These are phyloP conservation scores for Climacteris rufus DNA, from an alignment of 2,113 vertebrate genomes.

Conservation along the genomic window DNA sequence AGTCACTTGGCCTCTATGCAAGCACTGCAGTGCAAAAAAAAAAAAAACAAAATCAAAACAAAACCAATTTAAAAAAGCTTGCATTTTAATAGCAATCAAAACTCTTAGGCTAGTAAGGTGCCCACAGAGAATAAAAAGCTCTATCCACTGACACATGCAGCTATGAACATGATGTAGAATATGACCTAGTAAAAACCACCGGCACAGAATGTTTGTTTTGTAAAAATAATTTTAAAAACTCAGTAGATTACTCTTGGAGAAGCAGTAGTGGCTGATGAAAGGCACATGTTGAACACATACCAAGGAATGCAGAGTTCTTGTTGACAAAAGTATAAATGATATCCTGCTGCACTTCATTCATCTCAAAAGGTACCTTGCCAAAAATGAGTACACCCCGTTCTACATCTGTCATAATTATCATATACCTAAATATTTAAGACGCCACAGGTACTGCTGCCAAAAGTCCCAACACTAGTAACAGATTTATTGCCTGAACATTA, in stretches of 20 bases:
- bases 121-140: background rate
- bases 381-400: background rate
- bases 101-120: background rate
- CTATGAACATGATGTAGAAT: background rate
- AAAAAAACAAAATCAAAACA: background rate
- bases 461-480: background rate
- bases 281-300: rapidly evolving
- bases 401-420: background rate
- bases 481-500: background rate
- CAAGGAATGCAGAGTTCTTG: background rate
- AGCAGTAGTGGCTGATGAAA: background rate
- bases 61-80: background rate
- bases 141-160: background rate
- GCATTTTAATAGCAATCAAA: background rate
- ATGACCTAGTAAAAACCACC: background rate
- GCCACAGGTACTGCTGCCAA: background rate
- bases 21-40: background rate
- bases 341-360: background rate
- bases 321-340: background rate
- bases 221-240: background rate
- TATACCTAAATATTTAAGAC: background rate
- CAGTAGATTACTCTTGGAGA: background rate
- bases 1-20: background rate
- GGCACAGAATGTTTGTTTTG: background rate
- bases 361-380: background rate